Percentiles rank a stretch among this genome's conserved stretches.
phyloP scores from a whole-genome alignment of 2,113 vertebrate genomes.

The Tragelaphus strepsiceros region DNA sequence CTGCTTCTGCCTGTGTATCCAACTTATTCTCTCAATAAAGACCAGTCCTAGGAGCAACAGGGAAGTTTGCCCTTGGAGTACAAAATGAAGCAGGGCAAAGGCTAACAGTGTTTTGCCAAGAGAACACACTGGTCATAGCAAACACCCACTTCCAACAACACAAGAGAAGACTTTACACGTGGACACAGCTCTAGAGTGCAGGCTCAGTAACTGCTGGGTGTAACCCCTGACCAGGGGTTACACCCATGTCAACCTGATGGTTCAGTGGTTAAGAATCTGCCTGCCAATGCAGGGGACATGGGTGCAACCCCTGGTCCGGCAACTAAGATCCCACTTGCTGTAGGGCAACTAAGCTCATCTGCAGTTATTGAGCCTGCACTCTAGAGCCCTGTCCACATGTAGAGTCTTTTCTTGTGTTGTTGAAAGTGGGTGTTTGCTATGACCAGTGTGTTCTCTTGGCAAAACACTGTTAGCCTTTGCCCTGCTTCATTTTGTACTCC shows the following conservation, averaged over 20 bases:
- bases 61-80: no score
- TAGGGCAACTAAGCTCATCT: neutral
- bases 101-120: no score
- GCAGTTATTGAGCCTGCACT: neutral
- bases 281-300: neutral
- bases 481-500: neutral
- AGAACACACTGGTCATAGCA: no score
- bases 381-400: neutral
- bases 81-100: no score
- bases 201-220: no score
- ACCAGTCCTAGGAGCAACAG: neutral
- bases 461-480: neutral
- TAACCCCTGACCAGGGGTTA: no score
- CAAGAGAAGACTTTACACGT: no score
- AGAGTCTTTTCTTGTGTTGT: neutral
- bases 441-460: neutral
- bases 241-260: neutral
- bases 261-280: neutral
- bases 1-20: neutral
- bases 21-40: neutral
- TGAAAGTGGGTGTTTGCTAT: neutral
- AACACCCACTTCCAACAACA: no score
- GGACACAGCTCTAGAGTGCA: no score
- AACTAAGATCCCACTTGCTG: neutral
- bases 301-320: neutral